Percentiles rank a stretch among this genome's conserved stretches.
Evolutionary conservation across 2,797 vertebrate genomes (phyloP).

Genomic region (Anabacerthia variegaticeps): DNA sequence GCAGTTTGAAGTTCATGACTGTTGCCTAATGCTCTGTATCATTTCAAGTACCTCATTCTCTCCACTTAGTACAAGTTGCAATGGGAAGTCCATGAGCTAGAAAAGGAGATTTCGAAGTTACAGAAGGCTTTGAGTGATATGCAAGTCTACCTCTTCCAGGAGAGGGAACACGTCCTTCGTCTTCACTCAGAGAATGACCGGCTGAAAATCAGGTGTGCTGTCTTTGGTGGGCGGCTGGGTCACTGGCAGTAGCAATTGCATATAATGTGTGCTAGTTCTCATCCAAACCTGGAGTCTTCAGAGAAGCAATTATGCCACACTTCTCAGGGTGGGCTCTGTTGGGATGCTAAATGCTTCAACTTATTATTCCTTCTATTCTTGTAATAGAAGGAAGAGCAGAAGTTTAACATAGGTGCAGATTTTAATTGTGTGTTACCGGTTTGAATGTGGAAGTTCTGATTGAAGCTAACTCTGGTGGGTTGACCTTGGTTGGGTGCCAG

Average conservation of each 20-base stretch:
- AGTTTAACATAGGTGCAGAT: background rate
- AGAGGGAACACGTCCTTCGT: conserved; percentile 90
- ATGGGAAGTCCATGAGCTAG: conserved; percentile 87
- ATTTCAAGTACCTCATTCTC: background rate
- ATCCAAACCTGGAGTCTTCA: background rate
- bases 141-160: conserved; percentile 94
- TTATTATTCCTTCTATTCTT: background rate
- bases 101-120: conserved; percentile 88
- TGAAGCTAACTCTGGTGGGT: background rate
- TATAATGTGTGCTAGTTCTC: background rate
- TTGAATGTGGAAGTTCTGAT: background rate
- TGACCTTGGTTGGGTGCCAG: background rate
- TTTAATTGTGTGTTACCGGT: background rate
- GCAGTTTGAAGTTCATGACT: background rate
- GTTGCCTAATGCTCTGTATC: background rate
- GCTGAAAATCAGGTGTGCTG: conserved; percentile 90
- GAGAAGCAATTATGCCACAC: background rate
- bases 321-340: background rate
- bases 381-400: background rate
- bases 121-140: conserved; percentile 94
- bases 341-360: background rate
- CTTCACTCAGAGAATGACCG: conserved; percentile 94
- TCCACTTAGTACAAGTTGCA: conserved; percentile 87
- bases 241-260: background rate
- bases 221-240: background rate